phyloP scores from a whole-genome alignment of 2,888 invertebrate genomes.

The Leptarthrus brevirostris region DNA sequence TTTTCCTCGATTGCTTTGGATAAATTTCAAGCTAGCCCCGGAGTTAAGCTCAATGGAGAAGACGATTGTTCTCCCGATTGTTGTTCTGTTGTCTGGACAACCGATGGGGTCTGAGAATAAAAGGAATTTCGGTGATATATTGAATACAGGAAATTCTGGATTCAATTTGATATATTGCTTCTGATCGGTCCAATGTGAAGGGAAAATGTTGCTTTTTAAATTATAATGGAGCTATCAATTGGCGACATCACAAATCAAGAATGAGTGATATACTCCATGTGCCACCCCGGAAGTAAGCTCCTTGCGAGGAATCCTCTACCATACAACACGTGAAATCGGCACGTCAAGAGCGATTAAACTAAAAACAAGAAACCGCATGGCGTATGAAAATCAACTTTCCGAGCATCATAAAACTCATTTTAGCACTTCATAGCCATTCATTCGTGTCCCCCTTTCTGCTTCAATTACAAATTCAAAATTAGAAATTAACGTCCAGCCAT shows the following conservation, averaged over 20 bases:
- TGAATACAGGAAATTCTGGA: slow-evolving; percentile 2
- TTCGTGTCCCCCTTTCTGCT: slow-evolving; percentile 24
- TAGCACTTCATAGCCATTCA: slow-evolving; percentile 3
- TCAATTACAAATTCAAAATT: slow-evolving; percentile 46
- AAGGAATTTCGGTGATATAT: slow-evolving; percentile 41
- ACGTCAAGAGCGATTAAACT: too few species aligned
- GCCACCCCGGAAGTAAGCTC: too few species aligned
- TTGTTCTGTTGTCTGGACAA: slow-evolving; percentile 25
- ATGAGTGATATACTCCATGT: too few species aligned
- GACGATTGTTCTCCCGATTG: slow-evolving; percentile 34
- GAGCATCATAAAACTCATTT: slow-evolving; percentile 6
- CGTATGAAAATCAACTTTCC: too few species aligned
- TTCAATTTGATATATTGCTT: slow-evolving; percentile 24
- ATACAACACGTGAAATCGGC: too few species aligned
- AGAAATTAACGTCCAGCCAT: slow-evolving; percentile 48
- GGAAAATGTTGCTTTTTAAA: too few species aligned
- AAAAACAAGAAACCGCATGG: too few species aligned
- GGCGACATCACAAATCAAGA: too few species aligned
- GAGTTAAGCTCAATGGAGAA: background rate
- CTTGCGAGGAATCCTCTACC: too few species aligned
- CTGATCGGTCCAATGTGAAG: background rate
- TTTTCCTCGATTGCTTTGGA: slow-evolving; percentile 42
- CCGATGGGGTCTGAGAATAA: background rate
- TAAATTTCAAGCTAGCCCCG: slow-evolving; percentile 24
- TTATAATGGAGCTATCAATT: too few species aligned